Conservation (phyloP, 2,113 vertebrate genomes). For the Mirounga angustirostris region DNA sequence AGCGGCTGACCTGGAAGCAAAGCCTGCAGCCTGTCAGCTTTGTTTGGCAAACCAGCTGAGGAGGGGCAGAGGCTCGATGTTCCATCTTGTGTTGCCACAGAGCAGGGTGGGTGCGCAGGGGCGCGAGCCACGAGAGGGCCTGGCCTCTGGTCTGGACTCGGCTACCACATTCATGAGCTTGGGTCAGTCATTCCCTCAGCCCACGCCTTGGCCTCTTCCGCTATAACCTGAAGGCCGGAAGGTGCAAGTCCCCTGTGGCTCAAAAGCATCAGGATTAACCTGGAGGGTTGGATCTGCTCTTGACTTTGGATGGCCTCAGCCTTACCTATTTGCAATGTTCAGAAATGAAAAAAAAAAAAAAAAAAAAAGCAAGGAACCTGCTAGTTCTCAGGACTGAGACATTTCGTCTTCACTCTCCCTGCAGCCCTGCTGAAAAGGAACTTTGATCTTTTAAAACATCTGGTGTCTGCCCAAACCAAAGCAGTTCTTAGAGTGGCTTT, state of each 20-base stretch:
- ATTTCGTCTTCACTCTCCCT: background rate
- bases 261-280: background rate
- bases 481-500: background rate
- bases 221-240: background rate
- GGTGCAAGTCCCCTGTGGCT: background rate
- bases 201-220: rapidly evolving
- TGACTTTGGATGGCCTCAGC: background rate
- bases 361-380: background rate
- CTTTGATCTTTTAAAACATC: background rate
- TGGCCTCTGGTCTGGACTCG: background rate
- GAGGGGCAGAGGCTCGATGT: background rate
- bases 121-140: rapidly evolving
- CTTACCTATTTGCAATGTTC: background rate
- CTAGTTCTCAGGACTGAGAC: background rate
- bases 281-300: background rate
- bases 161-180: rapidly evolving
- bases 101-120: background rate
- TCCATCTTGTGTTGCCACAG: background rate
- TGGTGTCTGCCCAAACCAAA: background rate
- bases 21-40: background rate
- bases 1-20: background rate
- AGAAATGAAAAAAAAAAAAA: background rate
- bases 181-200: background rate
- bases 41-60: background rate
- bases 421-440: background rate